Conservation (phyloP, 2,113 vertebrate genomes). For the Nipponia nippon region DNA sequence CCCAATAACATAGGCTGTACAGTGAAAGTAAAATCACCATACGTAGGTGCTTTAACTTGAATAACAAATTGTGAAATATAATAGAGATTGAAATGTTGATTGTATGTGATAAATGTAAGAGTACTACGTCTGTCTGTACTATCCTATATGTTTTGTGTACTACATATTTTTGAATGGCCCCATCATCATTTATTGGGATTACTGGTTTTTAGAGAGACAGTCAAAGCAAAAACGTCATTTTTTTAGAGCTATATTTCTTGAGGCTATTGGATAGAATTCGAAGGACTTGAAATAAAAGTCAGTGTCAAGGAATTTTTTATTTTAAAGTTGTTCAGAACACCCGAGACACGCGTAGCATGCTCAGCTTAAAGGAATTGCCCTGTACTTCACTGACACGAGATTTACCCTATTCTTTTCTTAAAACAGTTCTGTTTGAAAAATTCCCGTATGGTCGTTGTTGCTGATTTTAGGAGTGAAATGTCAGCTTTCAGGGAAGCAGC, state of each 20-base stretch:
- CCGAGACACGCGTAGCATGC: not conserved
- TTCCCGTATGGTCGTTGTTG: not conserved
- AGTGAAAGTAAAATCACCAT: slow-evolving; percentile 80
- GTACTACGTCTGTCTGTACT: slow-evolving; percentile 82
- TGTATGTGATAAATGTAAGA: slow-evolving; percentile 85
- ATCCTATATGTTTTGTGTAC: slow-evolving; percentile 79
- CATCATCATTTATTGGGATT: slow-evolving; percentile 66
- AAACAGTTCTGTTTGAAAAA: slow-evolving; percentile 21
- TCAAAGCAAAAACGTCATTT: slow-evolving; percentile 81
- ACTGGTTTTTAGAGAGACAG: slow-evolving; percentile 77
- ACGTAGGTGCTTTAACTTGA: slow-evolving; percentile 80
- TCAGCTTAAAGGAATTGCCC: slow-evolving; percentile 1
- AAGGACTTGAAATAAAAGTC: not conserved
- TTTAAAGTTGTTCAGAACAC: not conserved
- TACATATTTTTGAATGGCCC: slow-evolving; percentile 78
- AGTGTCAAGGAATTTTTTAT: not conserved
- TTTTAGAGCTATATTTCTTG: slow-evolving; percentile 44
- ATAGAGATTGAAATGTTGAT: slow-evolving; percentile 80
- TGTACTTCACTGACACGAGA: not conserved
- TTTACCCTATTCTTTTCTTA: not conserved
- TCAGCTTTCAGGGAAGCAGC: slow-evolving; percentile 38
- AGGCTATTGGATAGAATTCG: slow-evolving; percentile 45
- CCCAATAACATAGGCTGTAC: slow-evolving; percentile 80
- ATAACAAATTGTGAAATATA: slow-evolving; percentile 80
- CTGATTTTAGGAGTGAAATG: slow-evolving; percentile 8